Conservation (phyloP, 2,797 vertebrate genomes). For the Rhinatrema bivittatum region DNA sequence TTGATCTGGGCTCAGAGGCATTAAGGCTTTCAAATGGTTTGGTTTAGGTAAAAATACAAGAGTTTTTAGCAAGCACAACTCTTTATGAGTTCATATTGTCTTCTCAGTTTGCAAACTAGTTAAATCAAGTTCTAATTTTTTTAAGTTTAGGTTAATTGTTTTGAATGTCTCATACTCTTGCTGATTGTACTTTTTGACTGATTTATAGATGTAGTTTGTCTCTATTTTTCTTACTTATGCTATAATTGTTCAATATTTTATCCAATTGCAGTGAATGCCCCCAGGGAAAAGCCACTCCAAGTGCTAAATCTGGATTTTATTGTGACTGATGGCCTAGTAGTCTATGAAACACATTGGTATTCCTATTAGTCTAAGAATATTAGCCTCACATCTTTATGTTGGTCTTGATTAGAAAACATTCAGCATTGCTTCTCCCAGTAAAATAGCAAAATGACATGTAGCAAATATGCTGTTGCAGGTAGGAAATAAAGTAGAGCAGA, state of each 20-base stretch:
- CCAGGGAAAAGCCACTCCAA: neutral
- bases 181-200: neutral
- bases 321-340: neutral
- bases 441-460: too few species aligned
- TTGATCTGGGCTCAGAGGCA: conserved; percentile 19
- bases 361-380: conserved; percentile 10
- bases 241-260: conserved; percentile 5
- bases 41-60: conserved; percentile 20
- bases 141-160: neutral
- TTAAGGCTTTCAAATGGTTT: conserved; percentile 24
- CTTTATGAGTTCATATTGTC: conserved; percentile 3
- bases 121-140: neutral
- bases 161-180: neutral
- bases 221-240: conserved; percentile 1
- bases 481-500: too few species aligned
- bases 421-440: too few species aligned
- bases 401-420: too few species aligned
- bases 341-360: conserved; percentile 8
- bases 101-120: conserved; percentile 1
- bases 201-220: neutral
- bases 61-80: neutral
- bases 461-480: too few species aligned
- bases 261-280: neutral
- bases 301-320: conserved; percentile 5
- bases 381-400: conserved; percentile 6